Base-by-base conservation (phyloP, 1,140 invertebrate species). In the Nautilus pompilius region DNA sequence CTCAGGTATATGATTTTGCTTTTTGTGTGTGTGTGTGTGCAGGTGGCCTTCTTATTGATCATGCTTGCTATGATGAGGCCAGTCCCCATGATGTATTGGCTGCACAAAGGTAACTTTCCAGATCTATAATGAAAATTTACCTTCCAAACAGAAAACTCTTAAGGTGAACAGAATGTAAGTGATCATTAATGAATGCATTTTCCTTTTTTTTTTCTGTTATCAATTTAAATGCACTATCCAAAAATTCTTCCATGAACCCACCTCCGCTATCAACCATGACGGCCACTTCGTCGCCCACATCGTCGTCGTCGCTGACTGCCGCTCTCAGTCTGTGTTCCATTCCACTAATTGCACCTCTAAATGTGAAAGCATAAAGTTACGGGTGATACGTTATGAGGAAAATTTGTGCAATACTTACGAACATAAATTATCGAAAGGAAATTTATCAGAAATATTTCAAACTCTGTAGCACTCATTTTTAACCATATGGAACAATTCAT, bases 21-120 rank as follows among this genome's bases (percentile, higher is more conserved):
- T 36, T 63, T 41, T 17, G n/a, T 60, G 17, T 59, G 10, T 1
- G 60, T 29, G 55, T 30, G 26, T 58, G 57, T 71, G 20, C 58
- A 81, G 84, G 80, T 45, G 70, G 79, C n/a, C 60, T 84, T 30
- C 58, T 85, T 41, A 48, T 84, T 30, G 82, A 84, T 58, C 83
- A 84, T 70, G 82, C 82, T n/a, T 62, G 66, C 15, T 73, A 71
- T 68, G 10, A 55, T 17, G 69, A 66, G 2, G 76, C 78, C 8
- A 65, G 65, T 13, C 32, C 62, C 10, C 61, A 60, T 22, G 82
- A 84, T 69, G 28, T 73, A 8, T 71, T 72, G 22, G 63, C 76
- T 10, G 83, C 83, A 34, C 63, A 65, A 49, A 73, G 68, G 72
- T 78, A 32, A 66, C 48, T 29, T 29, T 20, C 33, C n/a, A 6